Evolutionary conservation across 2,113 vertebrate genomes (phyloP), one percentile per base, ranked within the genome.

Genomic region (Spea bombifrons): DNA sequence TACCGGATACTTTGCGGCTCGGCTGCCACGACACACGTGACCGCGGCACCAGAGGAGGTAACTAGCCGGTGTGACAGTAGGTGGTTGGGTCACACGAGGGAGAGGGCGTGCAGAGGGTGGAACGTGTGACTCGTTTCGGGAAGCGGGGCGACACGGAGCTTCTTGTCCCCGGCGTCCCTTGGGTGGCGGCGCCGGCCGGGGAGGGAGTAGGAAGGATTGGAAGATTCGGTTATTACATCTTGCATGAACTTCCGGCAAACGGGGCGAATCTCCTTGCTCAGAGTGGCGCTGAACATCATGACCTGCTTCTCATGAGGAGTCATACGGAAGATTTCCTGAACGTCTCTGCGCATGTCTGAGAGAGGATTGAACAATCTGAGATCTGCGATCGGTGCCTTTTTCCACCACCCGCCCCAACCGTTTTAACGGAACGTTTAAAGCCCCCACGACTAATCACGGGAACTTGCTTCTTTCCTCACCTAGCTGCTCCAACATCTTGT

Each of bases 211-310:
- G 78, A 76, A 55, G 83, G 82, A 69, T n/a, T 80, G 81, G 76
- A 72, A 53, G 69, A 85, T 80, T 81, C 72, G 53, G 84, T n/a
- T 82, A 85, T 94, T 94, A 94, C 93, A 85, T 94, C 94, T 93
- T 94, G 94, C 93, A 94, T 94, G 91, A 94, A 94, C 87, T 94
- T 94, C 86, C 93, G 87, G 91, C 93, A 94, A 85, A 94, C 92
- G 0, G 94, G 94, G 16, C 92, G 92, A 83, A 94, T 94, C 85
- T 94, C 94, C 90, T 93, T 93, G 87, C 93, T 92, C 87, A 94
- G 88, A 75, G 94, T 94, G 78, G 94, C 94, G 84, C 94, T 94
- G 90, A 94, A 80, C 94, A 94, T 94, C 93, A 94, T 94, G 88
- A 94, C 92, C 88, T 94, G 94, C 90, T 94, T 94, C 90, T 94